phyloP scores from a whole-genome alignment of 2,113 vertebrate species.

The Seriola aureovittata region DNA sequence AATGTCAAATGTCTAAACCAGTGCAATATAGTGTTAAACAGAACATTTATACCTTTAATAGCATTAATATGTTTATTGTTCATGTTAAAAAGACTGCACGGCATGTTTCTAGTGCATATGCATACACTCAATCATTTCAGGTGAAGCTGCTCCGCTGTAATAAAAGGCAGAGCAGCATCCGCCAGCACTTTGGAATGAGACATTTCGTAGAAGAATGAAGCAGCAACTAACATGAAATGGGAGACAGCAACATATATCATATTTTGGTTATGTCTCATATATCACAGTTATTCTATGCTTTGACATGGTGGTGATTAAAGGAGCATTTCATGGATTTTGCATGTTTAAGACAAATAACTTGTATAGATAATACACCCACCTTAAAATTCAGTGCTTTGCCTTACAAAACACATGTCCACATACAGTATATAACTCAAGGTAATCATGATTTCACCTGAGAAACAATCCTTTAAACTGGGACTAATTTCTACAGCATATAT shows the following conservation, averaged over 20 bases:
- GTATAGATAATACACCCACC: not conserved
- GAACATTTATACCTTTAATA: conserved; percentile 25
- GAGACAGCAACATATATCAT: not conserved
- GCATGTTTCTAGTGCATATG: not conserved
- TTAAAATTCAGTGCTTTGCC: too few relatives aligned
- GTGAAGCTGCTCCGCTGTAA: conserved; percentile 2
- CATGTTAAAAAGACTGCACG: not conserved
- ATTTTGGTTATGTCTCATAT: not conserved
- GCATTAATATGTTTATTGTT: conserved; percentile 6
- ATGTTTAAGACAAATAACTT: not conserved
- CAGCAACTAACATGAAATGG: not conserved
- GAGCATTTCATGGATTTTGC: not conserved
- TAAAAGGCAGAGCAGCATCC: not conserved
- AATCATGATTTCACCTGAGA: too few relatives aligned
- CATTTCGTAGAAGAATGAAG: not conserved
- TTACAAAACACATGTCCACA: not conserved
- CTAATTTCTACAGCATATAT: too few relatives aligned
- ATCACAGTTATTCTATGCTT: not conserved
- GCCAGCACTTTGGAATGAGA: not conserved
- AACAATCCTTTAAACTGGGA: too few relatives aligned
- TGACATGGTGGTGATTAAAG: not conserved
- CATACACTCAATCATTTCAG: not conserved
- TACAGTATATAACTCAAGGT: too few relatives aligned
- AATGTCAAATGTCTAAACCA: conserved; percentile 14
- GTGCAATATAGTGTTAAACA: conserved; percentile 31